Percentiles rank a stretch among this genome's conserved stretches.
Conservation (phyloP, 2,113 vertebrate genomes). For the Aphyosemion australe region DNA sequence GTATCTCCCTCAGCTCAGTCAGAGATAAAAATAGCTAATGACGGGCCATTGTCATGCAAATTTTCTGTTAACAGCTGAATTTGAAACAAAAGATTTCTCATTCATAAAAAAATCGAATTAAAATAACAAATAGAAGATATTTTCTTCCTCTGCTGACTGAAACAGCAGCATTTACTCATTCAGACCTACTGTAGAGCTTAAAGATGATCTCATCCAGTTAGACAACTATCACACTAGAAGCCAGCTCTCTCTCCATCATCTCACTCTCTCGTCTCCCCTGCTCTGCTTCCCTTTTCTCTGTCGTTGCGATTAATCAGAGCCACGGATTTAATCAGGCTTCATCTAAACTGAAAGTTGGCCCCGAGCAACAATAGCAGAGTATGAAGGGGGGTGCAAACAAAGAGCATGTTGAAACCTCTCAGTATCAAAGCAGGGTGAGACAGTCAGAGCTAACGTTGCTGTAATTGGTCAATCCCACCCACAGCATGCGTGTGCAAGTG, state of each 20-base stretch:
- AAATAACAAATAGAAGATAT: too few relatives aligned
- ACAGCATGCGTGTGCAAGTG: not conserved
- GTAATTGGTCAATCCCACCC: conserved; percentile 53
- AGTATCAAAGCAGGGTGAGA: conserved; percentile 60
- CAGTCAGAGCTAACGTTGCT: conserved; percentile 70
- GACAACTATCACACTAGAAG: conserved; percentile 44
- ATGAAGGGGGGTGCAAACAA: conserved; percentile 44
- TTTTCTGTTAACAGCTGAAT: too few relatives aligned
- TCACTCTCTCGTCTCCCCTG: conserved; percentile 12
- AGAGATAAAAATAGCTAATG: too few relatives aligned
- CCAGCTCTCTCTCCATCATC: conserved; percentile 28
- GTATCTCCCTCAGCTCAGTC: too few relatives aligned
- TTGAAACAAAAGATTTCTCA: too few relatives aligned
- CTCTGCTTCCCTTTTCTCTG: conserved; percentile 42
- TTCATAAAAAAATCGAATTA: too few relatives aligned
- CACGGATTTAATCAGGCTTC: conserved; percentile 75
- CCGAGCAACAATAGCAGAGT: conserved; percentile 53
- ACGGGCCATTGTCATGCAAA: too few relatives aligned
- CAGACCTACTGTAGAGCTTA: conserved; percentile 59
- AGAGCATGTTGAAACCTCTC: conserved; percentile 68
- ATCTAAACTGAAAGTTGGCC: conserved; percentile 63
- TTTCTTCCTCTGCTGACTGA: conserved; percentile 23
- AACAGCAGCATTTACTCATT: conserved; percentile 32
- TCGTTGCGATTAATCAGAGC: conserved; percentile 52
- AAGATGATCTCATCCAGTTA: conserved; percentile 53